These are phyloP conservation scores for Nothura maculosa DNA, from an alignment of 2,797 vertebrate species.

Conservation along the genomic window DNA sequence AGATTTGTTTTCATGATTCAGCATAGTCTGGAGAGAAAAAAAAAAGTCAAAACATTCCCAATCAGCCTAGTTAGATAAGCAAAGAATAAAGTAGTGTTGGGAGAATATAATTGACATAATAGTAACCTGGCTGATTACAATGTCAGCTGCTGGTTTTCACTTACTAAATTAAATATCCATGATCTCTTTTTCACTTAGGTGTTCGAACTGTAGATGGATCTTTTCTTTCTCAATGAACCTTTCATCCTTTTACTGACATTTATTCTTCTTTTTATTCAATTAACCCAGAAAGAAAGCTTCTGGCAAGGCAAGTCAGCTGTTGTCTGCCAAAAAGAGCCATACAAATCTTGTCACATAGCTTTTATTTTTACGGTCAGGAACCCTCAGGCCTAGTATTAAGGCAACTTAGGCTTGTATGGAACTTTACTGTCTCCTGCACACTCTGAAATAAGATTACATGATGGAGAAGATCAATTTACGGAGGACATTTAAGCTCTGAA, in stretches of 20 bases:
- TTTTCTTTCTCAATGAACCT: conserved; percentile 74
- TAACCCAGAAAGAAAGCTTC: conserved; percentile 77
- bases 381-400: conserved; percentile 79
- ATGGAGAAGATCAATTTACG: conserved; percentile 80
- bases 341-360: conserved; percentile 77
- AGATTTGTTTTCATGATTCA: background rate
- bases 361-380: conserved; percentile 79
- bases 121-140: conserved; percentile 31
- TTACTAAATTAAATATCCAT: conserved; percentile 49
- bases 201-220: conserved; percentile 36
- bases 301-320: conserved; percentile 71
- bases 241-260: conserved; percentile 76
- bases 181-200: conserved; percentile 53
- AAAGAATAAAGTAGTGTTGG: conserved; percentile 36
- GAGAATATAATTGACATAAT: conserved; percentile 20
- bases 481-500: conserved; percentile 75
- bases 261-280: conserved; percentile 79
- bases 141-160: conserved; percentile 43
- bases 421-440: conserved; percentile 81
- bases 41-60: background rate
- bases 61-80: conserved; percentile 27
- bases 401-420: conserved; percentile 75
- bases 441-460: conserved; percentile 84
- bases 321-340: conserved; percentile 76
- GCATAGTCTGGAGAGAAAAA: background rate